These are phyloP conservation scores for Altica lythri DNA, from an alignment of 2,888 invertebrate species.

Conservation along the genomic window DNA sequence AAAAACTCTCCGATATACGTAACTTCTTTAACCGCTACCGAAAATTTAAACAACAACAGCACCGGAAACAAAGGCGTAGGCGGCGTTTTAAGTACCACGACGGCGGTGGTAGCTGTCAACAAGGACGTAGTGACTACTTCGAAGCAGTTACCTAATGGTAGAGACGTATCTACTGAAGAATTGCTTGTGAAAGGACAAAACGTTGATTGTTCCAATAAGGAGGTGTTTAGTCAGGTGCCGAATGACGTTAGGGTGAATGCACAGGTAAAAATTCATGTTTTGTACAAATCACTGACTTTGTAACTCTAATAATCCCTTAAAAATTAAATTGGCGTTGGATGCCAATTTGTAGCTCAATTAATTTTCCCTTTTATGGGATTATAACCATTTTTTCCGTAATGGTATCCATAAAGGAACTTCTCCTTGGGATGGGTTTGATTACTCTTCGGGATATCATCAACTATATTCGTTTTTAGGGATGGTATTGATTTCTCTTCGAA, in stretches of 20 bases:
- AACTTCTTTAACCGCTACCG: constrained; percentile 69
- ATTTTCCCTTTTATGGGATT: too few relatives aligned
- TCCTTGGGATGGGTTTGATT: too few relatives aligned
- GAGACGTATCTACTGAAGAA: constrained; percentile 36
- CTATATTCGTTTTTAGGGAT: too few relatives aligned
- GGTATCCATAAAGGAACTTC: too few relatives aligned
- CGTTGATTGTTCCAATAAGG: constrained; percentile 29
- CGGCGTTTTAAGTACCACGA: constrained; percentile 54
- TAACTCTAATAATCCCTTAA: too few relatives aligned
- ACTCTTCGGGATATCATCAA: too few relatives aligned
- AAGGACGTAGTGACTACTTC: constrained; percentile 52
- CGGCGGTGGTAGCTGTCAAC: constrained; percentile 51
- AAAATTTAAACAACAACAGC: constrained; percentile 61
- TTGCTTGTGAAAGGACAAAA: constrained; percentile 43
- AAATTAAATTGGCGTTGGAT: too few relatives aligned
- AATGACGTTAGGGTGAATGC: constrained; percentile 47
- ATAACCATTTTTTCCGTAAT: too few relatives aligned
- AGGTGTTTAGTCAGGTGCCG: constrained; percentile 39
- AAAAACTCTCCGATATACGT: constrained; percentile 84
- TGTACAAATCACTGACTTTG: not conserved
- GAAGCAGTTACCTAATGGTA: constrained; percentile 40
- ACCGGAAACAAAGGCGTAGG: constrained; percentile 53
- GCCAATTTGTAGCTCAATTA: too few relatives aligned
- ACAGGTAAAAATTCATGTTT: constrained; percentile 20
- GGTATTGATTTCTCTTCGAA: too few relatives aligned